phyloP scores from a whole-genome alignment of 2,797 vertebrate genomes.

The Amniataba percoides region DNA sequence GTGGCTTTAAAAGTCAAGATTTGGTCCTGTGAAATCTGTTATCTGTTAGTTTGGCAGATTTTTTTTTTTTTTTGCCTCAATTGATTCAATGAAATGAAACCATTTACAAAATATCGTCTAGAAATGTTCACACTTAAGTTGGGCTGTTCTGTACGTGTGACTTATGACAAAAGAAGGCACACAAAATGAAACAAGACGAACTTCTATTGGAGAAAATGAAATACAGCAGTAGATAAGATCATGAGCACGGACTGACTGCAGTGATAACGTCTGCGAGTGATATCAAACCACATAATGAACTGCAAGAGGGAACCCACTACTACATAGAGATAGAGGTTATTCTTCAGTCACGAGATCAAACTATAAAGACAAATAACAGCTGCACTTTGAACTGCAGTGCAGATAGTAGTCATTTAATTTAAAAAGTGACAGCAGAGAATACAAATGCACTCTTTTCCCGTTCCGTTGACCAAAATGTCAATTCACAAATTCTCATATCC shows the following conservation, averaged over 20 bases:
- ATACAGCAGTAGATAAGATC: constrained; percentile 18
- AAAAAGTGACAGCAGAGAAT: constrained; percentile 64
- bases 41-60: constrained; percentile 40
- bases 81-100: background rate
- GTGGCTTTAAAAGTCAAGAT: constrained; percentile 25
- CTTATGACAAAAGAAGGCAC: constrained; percentile 55
- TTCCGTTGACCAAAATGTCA: constrained; percentile 40
- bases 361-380: constrained; percentile 38
- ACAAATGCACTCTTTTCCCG: constrained; percentile 47
- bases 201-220: constrained; percentile 22
- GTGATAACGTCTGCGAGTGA: constrained; percentile 11
- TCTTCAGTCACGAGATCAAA: constrained; percentile 29
- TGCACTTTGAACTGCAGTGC: constrained; percentile 56
- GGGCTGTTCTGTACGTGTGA: constrained; percentile 10
- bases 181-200: constrained; percentile 49
- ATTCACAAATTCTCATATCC: constrained; percentile 37
- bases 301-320: constrained; percentile 21
- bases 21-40: constrained; percentile 42
- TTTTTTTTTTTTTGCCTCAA: constrained; percentile 11
- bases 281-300: constrained; percentile 24
- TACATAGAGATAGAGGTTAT: constrained; percentile 3
- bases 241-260: background rate
- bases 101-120: constrained; percentile 16
- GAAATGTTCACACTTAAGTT: background rate
- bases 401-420: constrained; percentile 62